phyloP scores from a whole-genome alignment of 2,113 vertebrate species.

The Phrynosoma blainvillii region DNA sequence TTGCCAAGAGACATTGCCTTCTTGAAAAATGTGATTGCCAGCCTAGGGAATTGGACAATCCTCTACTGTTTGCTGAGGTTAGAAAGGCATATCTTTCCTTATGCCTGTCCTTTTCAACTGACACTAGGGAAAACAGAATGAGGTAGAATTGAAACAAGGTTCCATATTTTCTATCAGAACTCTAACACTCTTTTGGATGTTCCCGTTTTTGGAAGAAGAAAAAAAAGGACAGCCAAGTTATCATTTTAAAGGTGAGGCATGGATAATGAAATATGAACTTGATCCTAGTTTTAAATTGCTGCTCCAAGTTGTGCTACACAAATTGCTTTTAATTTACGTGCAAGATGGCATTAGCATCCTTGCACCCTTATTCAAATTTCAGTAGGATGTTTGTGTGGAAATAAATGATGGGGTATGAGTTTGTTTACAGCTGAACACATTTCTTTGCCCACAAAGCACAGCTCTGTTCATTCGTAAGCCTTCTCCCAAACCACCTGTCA shows the following conservation, averaged over 20 bases:
- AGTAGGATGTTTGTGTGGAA: background rate
- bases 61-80: slow-evolving; percentile 24
- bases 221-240: background rate
- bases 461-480: slow-evolving; percentile 41
- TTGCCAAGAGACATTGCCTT: slow-evolving; percentile 29
- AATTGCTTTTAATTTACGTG: slow-evolving; percentile 44
- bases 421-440: slow-evolving; percentile 61
- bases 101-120: slow-evolving; percentile 10
- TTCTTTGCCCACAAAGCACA: slow-evolving; percentile 46
- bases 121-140: slow-evolving; percentile 38
- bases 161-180: slow-evolving; percentile 24
- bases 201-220: slow-evolving; percentile 15
- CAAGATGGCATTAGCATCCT: slow-evolving; percentile 46
- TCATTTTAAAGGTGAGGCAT: slow-evolving; percentile 41
- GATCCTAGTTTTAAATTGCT: slow-evolving; percentile 21
- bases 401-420: slow-evolving; percentile 14
- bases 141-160: slow-evolving; percentile 12
- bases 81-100: slow-evolving; percentile 40
- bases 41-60: slow-evolving; percentile 25
- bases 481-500: slow-evolving; percentile 57
- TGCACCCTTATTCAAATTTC: slow-evolving; percentile 18
- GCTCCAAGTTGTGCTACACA: slow-evolving; percentile 31
- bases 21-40: slow-evolving; percentile 41
- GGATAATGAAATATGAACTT: slow-evolving; percentile 19
- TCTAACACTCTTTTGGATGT: background rate